Percentiles rank a stretch among this genome's conserved stretches.
phyloP scores from a whole-genome alignment of 2,797 vertebrate species.

The Gymnopithys bicolor region DNA sequence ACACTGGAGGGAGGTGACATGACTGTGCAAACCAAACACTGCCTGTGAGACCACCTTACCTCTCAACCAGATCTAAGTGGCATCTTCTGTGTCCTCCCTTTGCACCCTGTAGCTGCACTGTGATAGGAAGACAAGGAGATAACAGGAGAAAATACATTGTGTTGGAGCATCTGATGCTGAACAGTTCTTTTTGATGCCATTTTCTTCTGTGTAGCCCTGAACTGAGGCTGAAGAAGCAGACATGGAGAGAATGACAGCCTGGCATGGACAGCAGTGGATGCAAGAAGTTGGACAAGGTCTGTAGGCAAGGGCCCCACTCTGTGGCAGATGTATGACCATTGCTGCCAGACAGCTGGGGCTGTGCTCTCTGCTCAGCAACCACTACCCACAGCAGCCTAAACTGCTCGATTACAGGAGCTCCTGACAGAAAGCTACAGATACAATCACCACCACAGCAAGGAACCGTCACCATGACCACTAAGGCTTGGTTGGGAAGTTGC shows the following conservation, averaged over 20 bases:
- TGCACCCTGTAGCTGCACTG: background rate
- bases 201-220: background rate
- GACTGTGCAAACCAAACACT: background rate
- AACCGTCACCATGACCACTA: background rate
- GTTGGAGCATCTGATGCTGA: background rate
- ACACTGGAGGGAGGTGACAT: background rate
- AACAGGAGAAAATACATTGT: background rate
- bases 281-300: rapidly evolving
- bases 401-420: background rate
- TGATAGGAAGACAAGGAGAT: background rate
- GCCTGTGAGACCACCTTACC: background rate
- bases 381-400: background rate
- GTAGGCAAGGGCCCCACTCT: background rate
- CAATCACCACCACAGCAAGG: background rate
- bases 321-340: background rate
- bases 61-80: background rate
- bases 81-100: background rate
- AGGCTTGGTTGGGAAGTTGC: background rate
- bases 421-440: background rate
- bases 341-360: background rate
- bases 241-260: background rate
- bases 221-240: background rate
- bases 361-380: background rate
- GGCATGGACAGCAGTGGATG: background rate
- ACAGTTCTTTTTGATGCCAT: background rate